These are phyloP conservation scores for Gasterosteus nipponicus DNA, from an alignment of 2,113 vertebrate genomes.

Conservation along the genomic window DNA sequence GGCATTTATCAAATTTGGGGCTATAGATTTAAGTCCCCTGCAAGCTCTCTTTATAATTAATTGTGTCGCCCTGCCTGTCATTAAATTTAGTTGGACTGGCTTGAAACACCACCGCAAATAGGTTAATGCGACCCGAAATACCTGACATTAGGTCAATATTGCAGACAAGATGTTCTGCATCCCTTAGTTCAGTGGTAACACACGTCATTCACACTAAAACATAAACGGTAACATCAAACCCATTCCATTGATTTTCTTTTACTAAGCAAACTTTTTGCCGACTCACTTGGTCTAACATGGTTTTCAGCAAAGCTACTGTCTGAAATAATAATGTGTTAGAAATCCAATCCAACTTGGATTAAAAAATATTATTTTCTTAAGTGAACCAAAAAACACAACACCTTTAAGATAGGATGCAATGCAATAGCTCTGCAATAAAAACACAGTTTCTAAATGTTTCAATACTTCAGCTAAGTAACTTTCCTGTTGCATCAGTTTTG, in stretches of 20 bases:
- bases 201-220: background rate
- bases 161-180: slow-evolving; percentile 80
- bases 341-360: background rate
- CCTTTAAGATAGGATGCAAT: background rate
- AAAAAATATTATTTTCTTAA: background rate
- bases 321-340: background rate
- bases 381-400: background rate
- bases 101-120: slow-evolving; percentile 92
- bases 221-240: background rate
- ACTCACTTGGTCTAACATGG: background rate
- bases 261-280: background rate
- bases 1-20: slow-evolving; percentile 91
- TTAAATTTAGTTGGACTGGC: slow-evolving; percentile 32
- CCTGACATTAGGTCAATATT: slow-evolving; percentile 93
- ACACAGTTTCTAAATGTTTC: no score
- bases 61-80: slow-evolving; percentile 81
- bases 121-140: slow-evolving; percentile 95
- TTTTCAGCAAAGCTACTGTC: background rate
- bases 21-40: slow-evolving; percentile 94
- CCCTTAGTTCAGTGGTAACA: slow-evolving; percentile 78
- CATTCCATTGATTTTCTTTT: background rate
- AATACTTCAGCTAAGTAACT: no score
- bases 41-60: slow-evolving; percentile 90
- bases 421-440: no score
- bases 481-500: no score